A percentile compares a stretch with the other conserved stretches of the same genome.
phyloP scores from a whole-genome alignment of 2,888 invertebrate genomes.

The Listrodromus nycthemerus region DNA sequence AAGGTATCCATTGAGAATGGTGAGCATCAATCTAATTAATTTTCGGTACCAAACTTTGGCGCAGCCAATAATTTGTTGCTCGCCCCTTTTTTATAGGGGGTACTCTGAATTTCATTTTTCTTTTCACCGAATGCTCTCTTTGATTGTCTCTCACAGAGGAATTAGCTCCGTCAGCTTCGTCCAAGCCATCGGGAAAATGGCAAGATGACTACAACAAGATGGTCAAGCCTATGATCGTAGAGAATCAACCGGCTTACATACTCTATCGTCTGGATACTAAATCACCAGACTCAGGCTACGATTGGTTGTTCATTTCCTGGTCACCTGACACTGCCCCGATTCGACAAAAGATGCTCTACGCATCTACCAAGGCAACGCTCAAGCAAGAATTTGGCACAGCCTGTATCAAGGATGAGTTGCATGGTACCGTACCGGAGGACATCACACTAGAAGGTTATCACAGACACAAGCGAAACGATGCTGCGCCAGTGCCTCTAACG shows the following conservation, averaged over 20 bases:
- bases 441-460: conserved; percentile 93
- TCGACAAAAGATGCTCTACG: conserved; percentile 98
- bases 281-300: conserved; percentile 91
- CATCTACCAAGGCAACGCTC: conserved; percentile 98
- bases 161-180: conserved; percentile 88
- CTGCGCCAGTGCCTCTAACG: conserved; percentile 96
- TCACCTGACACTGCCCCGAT: conserved; percentile 96
- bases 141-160: conserved; percentile 87
- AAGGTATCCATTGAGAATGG: conserved; percentile 96
- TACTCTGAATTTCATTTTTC: background rate
- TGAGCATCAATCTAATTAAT: conserved; percentile 82
- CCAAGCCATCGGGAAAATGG: conserved; percentile 91
- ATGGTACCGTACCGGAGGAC: conserved; percentile 94
- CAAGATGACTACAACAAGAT: conserved; percentile 94
- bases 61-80: background rate
- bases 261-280: conserved; percentile 91
- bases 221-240: conserved; percentile 89
- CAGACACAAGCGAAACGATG: conserved; percentile 90
- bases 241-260: conserved; percentile 95
- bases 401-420: conserved; percentile 97
- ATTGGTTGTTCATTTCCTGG: conserved; percentile 98
- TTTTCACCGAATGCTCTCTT: conserved; percentile 64
- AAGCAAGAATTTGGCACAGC: conserved; percentile 98
- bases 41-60: conserved; percentile 21
- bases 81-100: background rate